Percentiles rank a stretch among this genome's conserved stretches.
Conservation (phyloP, 2,797 vertebrate species). For the Poecilia wingei region DNA sequence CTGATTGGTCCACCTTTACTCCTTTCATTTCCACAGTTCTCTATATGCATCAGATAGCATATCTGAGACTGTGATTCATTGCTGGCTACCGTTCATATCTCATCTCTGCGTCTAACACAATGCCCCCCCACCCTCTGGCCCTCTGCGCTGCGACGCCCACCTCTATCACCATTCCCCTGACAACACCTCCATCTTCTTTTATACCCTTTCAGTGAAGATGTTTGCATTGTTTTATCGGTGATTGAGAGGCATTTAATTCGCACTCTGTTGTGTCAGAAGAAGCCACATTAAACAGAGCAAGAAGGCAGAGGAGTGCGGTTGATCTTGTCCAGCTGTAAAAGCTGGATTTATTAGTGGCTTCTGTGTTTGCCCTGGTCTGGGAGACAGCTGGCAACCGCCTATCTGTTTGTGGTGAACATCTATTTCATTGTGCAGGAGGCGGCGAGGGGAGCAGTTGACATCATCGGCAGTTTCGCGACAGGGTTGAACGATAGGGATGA, state of each 20-base stretch:
- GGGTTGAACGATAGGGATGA: slow-evolving; percentile 82
- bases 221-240: slow-evolving; percentile 81
- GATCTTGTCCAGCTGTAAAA: slow-evolving; percentile 79
- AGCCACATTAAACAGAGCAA: slow-evolving; percentile 78
- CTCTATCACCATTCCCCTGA: slow-evolving; percentile 70
- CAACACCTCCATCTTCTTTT: slow-evolving; percentile 76
- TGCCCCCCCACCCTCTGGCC: slow-evolving; percentile 10
- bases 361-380: slow-evolving; percentile 81
- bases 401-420: slow-evolving; percentile 79
- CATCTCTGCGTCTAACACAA: slow-evolving; percentile 64
- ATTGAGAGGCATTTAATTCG: slow-evolving; percentile 78
- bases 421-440: slow-evolving; percentile 76
- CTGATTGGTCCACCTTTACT: slow-evolving; percentile 5
- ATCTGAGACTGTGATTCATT: slow-evolving; percentile 60
- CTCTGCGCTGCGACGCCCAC: slow-evolving; percentile 27
- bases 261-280: slow-evolving; percentile 69
- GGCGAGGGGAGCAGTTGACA: slow-evolving; percentile 74
- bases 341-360: slow-evolving; percentile 84
- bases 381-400: slow-evolving; percentile 84
- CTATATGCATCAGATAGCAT: slow-evolving; percentile 65
- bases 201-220: slow-evolving; percentile 74
- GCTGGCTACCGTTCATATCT: slow-evolving; percentile 64
- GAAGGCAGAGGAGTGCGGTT: slow-evolving; percentile 73
- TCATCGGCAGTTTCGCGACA: slow-evolving; percentile 74
- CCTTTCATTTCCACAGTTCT: slow-evolving; percentile 45